phyloP scores from a whole-genome alignment of 2,113 vertebrate genomes.

The Rhabdornis inornatus region DNA sequence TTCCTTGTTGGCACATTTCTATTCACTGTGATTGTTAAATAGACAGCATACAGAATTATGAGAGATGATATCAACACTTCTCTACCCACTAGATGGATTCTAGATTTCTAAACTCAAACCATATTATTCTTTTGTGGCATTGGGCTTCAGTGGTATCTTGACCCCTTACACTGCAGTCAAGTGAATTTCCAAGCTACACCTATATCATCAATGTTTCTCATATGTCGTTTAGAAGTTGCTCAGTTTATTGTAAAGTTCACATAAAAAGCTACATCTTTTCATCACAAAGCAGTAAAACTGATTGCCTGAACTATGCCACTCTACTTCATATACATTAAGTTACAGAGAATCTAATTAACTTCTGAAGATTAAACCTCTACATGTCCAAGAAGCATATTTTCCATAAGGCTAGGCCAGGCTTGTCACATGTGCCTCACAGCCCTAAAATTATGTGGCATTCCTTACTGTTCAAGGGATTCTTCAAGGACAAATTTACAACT shows the following conservation, averaged over 20 bases:
- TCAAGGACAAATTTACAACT: not conserved
- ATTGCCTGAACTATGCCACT: not conserved
- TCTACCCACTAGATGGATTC: not conserved
- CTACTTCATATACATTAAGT: not conserved
- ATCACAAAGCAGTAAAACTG: not conserved
- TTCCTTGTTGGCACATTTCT: not conserved
- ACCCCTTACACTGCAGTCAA: not conserved
- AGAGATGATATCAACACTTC: not conserved
- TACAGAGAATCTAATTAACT: not conserved
- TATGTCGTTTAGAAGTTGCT: not conserved
- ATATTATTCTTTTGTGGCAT: not conserved
- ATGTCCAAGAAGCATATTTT: not conserved
- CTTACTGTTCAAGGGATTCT: not conserved
- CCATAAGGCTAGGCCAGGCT: not conserved
- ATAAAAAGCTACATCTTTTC: not conserved
- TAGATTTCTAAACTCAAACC: not conserved
- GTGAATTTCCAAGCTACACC: not conserved
- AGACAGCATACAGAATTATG: not conserved
- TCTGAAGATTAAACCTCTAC: not conserved
- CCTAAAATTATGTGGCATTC: not conserved
- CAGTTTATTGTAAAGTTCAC: not conserved
- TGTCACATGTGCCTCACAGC: not conserved
- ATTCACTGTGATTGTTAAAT: not conserved
- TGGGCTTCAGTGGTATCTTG: not conserved
- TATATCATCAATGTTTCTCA: not conserved